Conservation (phyloP, 1,140 invertebrate species). For the Microplitis demolitor region DNA sequence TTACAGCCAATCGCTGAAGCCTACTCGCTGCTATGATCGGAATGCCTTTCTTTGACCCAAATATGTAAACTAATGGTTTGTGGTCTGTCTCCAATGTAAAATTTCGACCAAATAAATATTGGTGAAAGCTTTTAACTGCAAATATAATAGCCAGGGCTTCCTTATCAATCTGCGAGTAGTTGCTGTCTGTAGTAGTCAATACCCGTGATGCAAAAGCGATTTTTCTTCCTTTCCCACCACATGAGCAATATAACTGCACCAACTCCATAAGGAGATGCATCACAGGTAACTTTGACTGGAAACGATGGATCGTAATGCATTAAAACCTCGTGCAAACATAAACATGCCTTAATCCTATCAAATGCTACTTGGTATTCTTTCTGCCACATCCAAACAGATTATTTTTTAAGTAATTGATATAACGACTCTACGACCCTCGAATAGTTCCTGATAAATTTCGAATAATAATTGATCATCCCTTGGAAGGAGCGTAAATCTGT, state of each 20-base stretch:
- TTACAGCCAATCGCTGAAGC: slow-evolving; percentile 51
- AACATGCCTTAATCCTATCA: neutral
- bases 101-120: slow-evolving; percentile 2
- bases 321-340: slow-evolving; percentile 11
- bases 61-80: slow-evolving; percentile 7
- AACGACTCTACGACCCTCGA: neutral
- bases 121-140: slow-evolving; percentile 2
- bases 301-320: slow-evolving; percentile 32
- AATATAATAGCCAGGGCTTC: slow-evolving; percentile 7
- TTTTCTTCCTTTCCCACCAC: neutral
- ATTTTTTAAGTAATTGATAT: slow-evolving; percentile 15
- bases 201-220: neutral
- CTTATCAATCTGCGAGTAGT: slow-evolving; percentile 6
- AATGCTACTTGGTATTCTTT: neutral
- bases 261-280: slow-evolving; percentile 27
- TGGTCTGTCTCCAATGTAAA: slow-evolving; percentile 10
- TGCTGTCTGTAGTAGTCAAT: neutral
- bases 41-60: slow-evolving; percentile 33
- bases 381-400: neutral
- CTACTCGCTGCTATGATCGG: slow-evolving; percentile 41
- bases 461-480: slow-evolving; percentile 12
- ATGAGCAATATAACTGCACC: slow-evolving; percentile 33
- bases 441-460: slow-evolving; percentile 9
- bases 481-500: slow-evolving; percentile 1
- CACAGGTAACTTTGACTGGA: slow-evolving; percentile 31